Base-by-base conservation (phyloP, 2,113 vertebrate species). In the Takifugu flavidus region DNA sequence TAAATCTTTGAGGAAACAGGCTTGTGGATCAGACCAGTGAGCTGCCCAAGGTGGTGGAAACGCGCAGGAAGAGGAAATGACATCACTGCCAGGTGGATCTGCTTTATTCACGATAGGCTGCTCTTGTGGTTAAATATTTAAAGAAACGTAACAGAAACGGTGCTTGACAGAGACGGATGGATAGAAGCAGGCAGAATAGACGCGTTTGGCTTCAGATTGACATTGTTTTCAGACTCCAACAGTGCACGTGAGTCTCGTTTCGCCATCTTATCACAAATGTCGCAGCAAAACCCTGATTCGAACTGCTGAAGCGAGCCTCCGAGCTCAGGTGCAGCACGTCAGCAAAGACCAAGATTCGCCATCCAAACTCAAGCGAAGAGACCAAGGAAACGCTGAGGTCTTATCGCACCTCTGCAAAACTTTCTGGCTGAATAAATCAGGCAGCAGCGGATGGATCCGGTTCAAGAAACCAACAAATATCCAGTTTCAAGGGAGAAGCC, bases 41-140 rank as follows among this genome's bases (percentile, higher is more conserved):
- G 52, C 64, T 56, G 1, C 45, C 46, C 56, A 75, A 76, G 50
- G 79, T 78, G 77, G 75, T 82, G 70, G 70, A 65, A 67, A 67
- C 31, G 67, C 67, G 59, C 59, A 67, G 64, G 75, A 72, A 62
- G 54, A 39, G 72, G 65, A 74, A 60, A 65, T 42, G 51, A 39
- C 34, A 59, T 58, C 58, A 58, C 14, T 70, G 67, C 63, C 70
- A 62, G 54, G 13, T 85, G 69, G 77, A 78, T 47, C 28, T 10
- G 56, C 53, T 62, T 51, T 51, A 59, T 57, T 39, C 34, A 39
- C 34, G 7, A 10, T 10, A 39, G 34, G 34, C 34, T 1, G 34
- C 6, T 39, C 7, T 39, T 39, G 34, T 39, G 34, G 11, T 39
- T 39, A 39, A 39, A 39, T 39, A 39, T 39, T 39, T 1, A 39